Evolutionary conservation across 2,888 invertebrate genomes (phyloP), one percentile per base, ranked within the genome.

Genomic region (Cerceris rybyensis): DNA sequence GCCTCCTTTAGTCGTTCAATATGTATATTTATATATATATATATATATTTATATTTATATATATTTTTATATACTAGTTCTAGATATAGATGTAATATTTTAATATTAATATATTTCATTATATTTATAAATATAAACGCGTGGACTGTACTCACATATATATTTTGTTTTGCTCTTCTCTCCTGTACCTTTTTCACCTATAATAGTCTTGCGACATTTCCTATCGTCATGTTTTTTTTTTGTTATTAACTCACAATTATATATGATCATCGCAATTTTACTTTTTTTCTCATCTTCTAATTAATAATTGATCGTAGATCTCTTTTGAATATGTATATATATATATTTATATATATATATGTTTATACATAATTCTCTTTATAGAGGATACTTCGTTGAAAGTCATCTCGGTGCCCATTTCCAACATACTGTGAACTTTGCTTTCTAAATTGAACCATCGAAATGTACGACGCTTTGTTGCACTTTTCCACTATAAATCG

Each of bases 101-200:
- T 79, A 88, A 87, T 89, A 87, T 88, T 88, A 84, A 87, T 89
- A 86, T 85, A 83, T 87, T 86, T 82, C 83, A 28, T 28, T 28
- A 85, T 88, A 86, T 88, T 86, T 90, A 89, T 90, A 88, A 85
- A 89, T 91, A 91, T 91, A 90, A 90, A 90, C 89, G 90, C 88
- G 88, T 90, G 89, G 89, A 89, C 91, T 90, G 88, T 88, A 89
- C 87, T 90, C 83, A 80, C 86, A 85, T 88, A 86, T 82, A 82
- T 85, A 83, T 84, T 81, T 72, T 28, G 28, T 28, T 83, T 84
- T 81, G 65, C 70, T 83, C 70, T 78, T 75, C 76, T 81, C 65
- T 80, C 78, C 67, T 80, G 83, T 72, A 69, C 65, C 78, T 76
- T 60, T 71, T 42, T 63, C 17, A 59, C 65, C 63, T 70, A 57